Base-by-base conservation (phyloP, 2,113 vertebrate genomes). In the Gasterosteus aculeatus region DNA sequence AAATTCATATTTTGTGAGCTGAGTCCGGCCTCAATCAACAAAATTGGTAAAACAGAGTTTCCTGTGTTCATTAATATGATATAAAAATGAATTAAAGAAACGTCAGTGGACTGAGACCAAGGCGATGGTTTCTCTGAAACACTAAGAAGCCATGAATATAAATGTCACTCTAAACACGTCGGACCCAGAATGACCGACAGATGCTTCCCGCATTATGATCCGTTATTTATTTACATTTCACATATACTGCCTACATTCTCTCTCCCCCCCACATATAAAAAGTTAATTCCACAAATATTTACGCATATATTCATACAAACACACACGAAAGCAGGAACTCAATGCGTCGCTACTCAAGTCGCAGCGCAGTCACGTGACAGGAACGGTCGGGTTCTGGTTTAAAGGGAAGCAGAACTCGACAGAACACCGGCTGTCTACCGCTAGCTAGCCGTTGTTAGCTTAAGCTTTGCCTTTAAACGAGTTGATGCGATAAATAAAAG, bases 371-470 rank as follows among this genome's bases (percentile, higher is more conserved):
- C 41, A 42, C 49, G 49, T 22, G 49, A 53, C 8, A 53, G 49
- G 19, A 51, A 10, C 49, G 9, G 19, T 7, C 49, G 53, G 53
- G 53, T 18, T 64, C 18, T 3, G 53, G 4, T 74, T 26, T 38
- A 42, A 68, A 67, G 2, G 26, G 72, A 82, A 77, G 63, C 60
- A 29, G 7, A 59, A 67, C 38, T 46, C 69, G 19, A 60, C 58
- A 49, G 1, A 16, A 75, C 15, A 53, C 46, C 71, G 61, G 69
- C 56, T 26, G 1, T 4, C 46, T 31, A 4, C 70, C 78, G 19
- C 8, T 22, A 22, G n/a, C 49, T 53, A 19, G 19, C 7, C 10
- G 19, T 51, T 67, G 77, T 78, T 81, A 80, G 69, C 83, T 59
- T 16, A 10, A 5, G 38, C 46, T 41, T 18, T 16, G 0, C 0